Conservation (phyloP, 1,140 invertebrate species). For the Drosophila elegans region DNA sequence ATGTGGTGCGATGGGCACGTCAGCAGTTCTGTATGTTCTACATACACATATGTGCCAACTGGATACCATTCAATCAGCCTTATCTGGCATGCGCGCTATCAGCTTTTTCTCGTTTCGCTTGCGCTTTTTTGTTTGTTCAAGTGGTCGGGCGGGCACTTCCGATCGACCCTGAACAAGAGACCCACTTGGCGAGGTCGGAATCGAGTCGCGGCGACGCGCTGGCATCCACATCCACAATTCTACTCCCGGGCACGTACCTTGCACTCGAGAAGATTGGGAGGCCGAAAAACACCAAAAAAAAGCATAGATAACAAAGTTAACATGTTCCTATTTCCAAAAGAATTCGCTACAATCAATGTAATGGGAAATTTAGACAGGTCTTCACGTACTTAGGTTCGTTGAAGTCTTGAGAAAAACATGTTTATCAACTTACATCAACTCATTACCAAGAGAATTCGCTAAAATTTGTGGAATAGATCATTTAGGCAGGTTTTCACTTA, state of each 20-base stretch:
- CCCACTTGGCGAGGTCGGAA: conserved; percentile 51
- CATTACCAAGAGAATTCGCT: not conserved
- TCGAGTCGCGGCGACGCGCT: conserved; percentile 49
- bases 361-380: too few relatives aligned
- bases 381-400: too few relatives aligned
- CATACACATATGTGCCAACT: conserved; percentile 15
- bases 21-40: conserved; percentile 29
- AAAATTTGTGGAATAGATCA: too few relatives aligned
- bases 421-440: too few relatives aligned
- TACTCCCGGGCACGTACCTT: conserved; percentile 28
- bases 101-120: conserved; percentile 42
- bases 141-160: conserved; percentile 49
- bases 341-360: too few relatives aligned
- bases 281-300: not conserved
- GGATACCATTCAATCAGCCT: conserved; percentile 57
- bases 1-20: conserved; percentile 47
- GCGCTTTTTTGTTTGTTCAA: conserved; percentile 54
- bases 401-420: too few relatives aligned
- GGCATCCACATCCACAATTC: conserved; percentile 38
- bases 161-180: conserved; percentile 19
- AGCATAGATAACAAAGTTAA: too few relatives aligned
- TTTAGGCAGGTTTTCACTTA: conserved; percentile 2
- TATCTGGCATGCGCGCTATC: conserved; percentile 53
- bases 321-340: too few relatives aligned
- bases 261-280: conserved; percentile 15